A percentile compares a stretch with the other conserved stretches of the same genome.
phyloP scores from a whole-genome alignment of 2,113 vertebrate species.

The human region DNA sequence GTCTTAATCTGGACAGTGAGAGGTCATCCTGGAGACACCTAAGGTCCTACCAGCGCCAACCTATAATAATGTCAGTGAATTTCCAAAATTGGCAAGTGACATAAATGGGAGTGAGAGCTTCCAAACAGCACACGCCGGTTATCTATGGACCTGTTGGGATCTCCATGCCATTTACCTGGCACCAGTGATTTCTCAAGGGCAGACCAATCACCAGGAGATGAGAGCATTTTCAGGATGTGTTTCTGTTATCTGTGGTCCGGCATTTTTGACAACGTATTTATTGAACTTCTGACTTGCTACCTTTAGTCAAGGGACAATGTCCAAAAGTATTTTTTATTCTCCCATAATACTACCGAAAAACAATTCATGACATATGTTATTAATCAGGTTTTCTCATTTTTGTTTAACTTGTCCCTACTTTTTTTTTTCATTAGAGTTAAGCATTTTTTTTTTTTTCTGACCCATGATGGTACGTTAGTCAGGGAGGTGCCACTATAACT shows the following conservation, averaged over 20 bases:
- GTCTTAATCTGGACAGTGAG: not conserved
- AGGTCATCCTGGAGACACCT: not conserved
- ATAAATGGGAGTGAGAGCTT: not conserved
- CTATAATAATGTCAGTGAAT: not conserved
- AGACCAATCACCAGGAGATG: not conserved
- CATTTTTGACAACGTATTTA: not conserved
- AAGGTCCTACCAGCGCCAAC: not conserved
- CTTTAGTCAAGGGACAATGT: not conserved
- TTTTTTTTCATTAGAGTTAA: not conserved
- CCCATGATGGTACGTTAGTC: not conserved
- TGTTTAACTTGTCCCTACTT: not conserved
- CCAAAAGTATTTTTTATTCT: conserved; percentile 1
- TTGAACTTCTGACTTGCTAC: not conserved
- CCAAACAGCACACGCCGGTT: not conserved
- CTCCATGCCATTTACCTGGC: not conserved
- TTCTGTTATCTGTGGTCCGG: not conserved
- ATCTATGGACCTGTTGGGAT: not conserved
- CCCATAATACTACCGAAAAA: not conserved
- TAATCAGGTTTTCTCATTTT: not conserved
- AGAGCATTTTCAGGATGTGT: not conserved
- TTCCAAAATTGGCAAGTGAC: not conserved
- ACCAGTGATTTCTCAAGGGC: not conserved
- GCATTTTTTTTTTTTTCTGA: not conserved
- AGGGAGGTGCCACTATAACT: not conserved
- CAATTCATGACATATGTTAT: not conserved